Conservation (phyloP, 1,140 invertebrate species). For the Caerostris extrusa region DNA sequence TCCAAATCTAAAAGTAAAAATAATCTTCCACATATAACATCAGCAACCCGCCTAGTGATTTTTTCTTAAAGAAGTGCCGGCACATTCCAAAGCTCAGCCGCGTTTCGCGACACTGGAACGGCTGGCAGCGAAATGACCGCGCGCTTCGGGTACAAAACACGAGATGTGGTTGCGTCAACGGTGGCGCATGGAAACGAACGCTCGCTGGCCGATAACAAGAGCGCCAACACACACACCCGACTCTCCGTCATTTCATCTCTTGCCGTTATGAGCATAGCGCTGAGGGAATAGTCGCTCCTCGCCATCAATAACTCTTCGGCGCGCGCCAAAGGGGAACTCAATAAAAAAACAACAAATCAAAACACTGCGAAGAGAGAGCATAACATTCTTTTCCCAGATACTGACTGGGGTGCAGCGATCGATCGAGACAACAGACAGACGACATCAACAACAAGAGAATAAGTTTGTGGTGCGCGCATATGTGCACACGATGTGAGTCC, state of each 20-base stretch:
- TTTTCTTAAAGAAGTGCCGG: neutral
- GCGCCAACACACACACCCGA: neutral
- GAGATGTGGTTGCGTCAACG: neutral
- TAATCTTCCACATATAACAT: no score
- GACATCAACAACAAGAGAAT: no score
- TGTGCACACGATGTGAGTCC: neutral
- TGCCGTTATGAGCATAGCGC: neutral
- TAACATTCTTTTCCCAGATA: neutral
- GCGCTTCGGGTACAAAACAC: neutral
- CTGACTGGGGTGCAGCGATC: neutral
- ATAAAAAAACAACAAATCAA: neutral
- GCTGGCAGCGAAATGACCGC: neutral
- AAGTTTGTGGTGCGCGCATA: neutral
- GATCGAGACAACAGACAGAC: no score
- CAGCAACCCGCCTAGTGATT: no score
- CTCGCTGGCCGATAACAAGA: neutral
- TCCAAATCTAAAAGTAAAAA: no score
- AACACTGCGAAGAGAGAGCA: neutral
- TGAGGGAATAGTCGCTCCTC: neutral
- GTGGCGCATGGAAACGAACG: conserved; percentile 17
- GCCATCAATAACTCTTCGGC: neutral
- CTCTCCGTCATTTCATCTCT: neutral
- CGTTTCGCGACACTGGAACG: neutral
- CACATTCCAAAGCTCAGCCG: neutral
- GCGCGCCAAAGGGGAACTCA: neutral